phyloP scores from a whole-genome alignment of 2,888 invertebrate genomes.

The Drosophila diplacantha region DNA sequence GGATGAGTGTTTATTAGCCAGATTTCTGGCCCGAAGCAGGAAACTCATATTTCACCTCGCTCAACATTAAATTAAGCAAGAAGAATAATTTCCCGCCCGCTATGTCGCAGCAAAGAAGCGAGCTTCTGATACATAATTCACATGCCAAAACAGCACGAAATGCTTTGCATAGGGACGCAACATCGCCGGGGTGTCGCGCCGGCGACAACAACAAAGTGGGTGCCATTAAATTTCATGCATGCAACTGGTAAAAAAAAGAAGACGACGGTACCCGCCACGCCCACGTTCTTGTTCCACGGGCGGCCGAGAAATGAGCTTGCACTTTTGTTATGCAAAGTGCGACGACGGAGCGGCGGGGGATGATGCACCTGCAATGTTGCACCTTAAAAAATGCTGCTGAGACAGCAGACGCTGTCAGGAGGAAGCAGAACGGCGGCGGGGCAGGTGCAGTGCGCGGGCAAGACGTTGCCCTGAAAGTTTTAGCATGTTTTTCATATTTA shows the following conservation, averaged over 20 bases:
- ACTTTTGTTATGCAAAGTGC: slow-evolving; percentile 69
- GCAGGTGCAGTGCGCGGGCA: background rate
- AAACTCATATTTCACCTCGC: slow-evolving; percentile 47
- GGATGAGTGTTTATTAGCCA: slow-evolving; percentile 26
- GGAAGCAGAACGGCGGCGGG: background rate
- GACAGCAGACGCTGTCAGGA: slow-evolving; percentile 52
- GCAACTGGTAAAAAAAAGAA: slow-evolving; percentile 56
- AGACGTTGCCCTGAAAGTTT: slow-evolving; percentile 64
- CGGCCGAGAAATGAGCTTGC: slow-evolving; percentile 69
- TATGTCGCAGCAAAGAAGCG: slow-evolving; percentile 29
- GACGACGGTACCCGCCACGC: slow-evolving; percentile 64
- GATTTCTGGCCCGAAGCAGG: slow-evolving; percentile 12
- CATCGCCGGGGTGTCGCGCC: slow-evolving; percentile 39
- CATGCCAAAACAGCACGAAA: slow-evolving; percentile 70
- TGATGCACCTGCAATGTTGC: slow-evolving; percentile 62
- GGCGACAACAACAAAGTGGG: slow-evolving; percentile 71
- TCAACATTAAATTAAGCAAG: slow-evolving; percentile 59
- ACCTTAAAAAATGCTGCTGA: slow-evolving; percentile 65
- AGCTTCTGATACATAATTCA: slow-evolving; percentile 65
- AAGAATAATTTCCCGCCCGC: slow-evolving; percentile 27
- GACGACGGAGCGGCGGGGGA: slow-evolving; percentile 3
- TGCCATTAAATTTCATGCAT: slow-evolving; percentile 73
- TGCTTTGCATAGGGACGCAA: slow-evolving; percentile 58
- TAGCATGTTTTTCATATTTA: slow-evolving; percentile 76
- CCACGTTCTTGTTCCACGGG: slow-evolving; percentile 54